Conservation (phyloP, 2,888 invertebrate genomes). For the Cyrtodaria siliqua region DNA sequence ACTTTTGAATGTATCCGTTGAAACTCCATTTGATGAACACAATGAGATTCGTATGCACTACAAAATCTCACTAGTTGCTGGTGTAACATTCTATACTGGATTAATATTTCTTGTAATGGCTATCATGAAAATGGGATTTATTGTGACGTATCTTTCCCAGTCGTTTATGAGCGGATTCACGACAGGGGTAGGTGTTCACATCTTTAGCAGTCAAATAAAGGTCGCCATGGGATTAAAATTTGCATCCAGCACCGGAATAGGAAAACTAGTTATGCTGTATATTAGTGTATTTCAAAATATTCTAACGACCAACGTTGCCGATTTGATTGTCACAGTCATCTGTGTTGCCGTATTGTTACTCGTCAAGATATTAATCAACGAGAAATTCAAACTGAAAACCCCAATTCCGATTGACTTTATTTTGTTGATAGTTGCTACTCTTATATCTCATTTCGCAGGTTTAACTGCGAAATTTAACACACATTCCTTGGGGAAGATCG, state of each 20-base stretch:
- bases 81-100: constrained; percentile 63
- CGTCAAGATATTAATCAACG: constrained; percentile 83
- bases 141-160: constrained; percentile 71
- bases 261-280: constrained; percentile 86
- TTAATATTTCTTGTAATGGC: constrained; percentile 67
- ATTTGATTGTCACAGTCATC: constrained; percentile 89
- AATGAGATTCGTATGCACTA: constrained; percentile 45
- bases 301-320: constrained; percentile 89
- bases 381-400: constrained; percentile 70
- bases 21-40: too few species aligned
- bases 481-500: constrained; percentile 70
- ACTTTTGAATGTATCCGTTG: too few species aligned
- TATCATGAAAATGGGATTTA: constrained; percentile 68
- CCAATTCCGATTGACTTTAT: constrained; percentile 83
- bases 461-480: constrained; percentile 64
- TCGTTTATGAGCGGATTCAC: constrained; percentile 76
- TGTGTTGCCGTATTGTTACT: constrained; percentile 89
- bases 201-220: constrained; percentile 67
- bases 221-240: constrained; percentile 62
- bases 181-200: constrained; percentile 70
- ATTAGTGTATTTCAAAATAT: constrained; percentile 88
- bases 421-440: constrained; percentile 71
- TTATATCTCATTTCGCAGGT: constrained; percentile 72
- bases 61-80: constrained; percentile 68
- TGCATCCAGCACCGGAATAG: constrained; percentile 41